Base-by-base conservation (phyloP, 2,888 invertebrate genomes). In the Rhorus exstirpatorius region DNA sequence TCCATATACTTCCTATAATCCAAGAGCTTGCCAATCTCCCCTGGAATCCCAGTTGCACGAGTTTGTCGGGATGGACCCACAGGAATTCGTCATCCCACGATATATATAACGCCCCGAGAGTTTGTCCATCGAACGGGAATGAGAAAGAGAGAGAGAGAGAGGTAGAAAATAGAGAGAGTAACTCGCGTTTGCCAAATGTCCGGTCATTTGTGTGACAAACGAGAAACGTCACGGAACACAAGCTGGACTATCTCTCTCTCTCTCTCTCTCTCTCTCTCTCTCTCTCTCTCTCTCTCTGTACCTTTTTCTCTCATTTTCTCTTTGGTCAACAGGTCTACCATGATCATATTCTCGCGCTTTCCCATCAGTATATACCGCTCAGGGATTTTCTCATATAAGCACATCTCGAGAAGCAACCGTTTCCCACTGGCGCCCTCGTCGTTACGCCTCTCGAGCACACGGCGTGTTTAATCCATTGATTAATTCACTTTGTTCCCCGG, bases 171-270 rank as follows among this genome's bases (percentile, higher is more conserved):
- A 71, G 71, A 41, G 67, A 46, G 55, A 53, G 65, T 8, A 55
- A 72, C 63, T 70, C 71, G 70, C 55, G 84, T 84, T n/a, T 89
- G 88, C 89, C 90, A 91, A 93, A 92, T 92, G 92, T 87, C 87
- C 85, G 88, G 89, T 90, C 89, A 91, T 93, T 92, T 92, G 87
- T 87, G 89, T 92, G 92, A 93, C 92, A 83, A 79, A 83, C 79
- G 82, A 76, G 82, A 83, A 24, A 83, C 75, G 74, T 78, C 83
- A 83, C 61, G 74, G 74, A 72, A 83, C 46, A 76, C 60, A 49
- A 74, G 79, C 17, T 38, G 67, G 67, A 72, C 81, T 38, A 68
- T 77, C 38, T 10, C 38, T 21, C 67, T 60, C 74, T 49, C 61
- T 60, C 61, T 7, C 12, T 0, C 53, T 53, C 19, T 8, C 21